Conservation (phyloP, 2,888 invertebrate species). For the Idaea dimidiata region DNA sequence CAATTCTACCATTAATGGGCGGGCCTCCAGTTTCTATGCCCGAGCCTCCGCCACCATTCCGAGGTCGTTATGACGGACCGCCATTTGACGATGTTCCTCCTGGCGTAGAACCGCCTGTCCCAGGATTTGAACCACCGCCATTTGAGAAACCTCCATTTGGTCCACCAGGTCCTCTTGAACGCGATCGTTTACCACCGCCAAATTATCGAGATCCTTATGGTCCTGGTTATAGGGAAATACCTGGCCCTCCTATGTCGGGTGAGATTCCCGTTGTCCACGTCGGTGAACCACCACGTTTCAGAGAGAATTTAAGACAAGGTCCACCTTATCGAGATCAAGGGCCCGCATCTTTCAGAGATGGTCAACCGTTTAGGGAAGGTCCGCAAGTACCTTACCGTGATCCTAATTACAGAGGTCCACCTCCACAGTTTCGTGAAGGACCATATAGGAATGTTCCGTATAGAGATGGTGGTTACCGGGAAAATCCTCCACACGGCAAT, state of each 20-base stretch:
- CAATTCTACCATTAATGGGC: constrained; percentile 52
- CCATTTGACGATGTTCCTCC: constrained; percentile 82
- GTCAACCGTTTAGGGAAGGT: constrained; percentile 56
- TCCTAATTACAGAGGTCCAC: constrained; percentile 58
- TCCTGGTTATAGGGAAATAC: constrained; percentile 54
- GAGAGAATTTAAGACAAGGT: constrained; percentile 65
- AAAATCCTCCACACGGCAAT: constrained; percentile 54
- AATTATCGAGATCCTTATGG: constrained; percentile 65
- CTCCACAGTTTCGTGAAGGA: constrained; percentile 60
- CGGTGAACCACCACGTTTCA: constrained; percentile 60
- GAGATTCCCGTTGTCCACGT: constrained; percentile 72
- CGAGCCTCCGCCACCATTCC: constrained; percentile 62
- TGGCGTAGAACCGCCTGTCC: constrained; percentile 83
- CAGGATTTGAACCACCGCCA: constrained; percentile 81
- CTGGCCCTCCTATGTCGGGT: constrained; percentile 48
- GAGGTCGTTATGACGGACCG: constrained; percentile 66
- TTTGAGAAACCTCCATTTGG: constrained; percentile 74
- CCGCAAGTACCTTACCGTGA: constrained; percentile 56
- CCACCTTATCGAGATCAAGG: constrained; percentile 61
- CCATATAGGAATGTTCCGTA: constrained; percentile 60
- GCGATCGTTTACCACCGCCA: constrained; percentile 61
- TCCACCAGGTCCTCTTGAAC: constrained; percentile 56
- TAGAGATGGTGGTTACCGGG: constrained; percentile 63
- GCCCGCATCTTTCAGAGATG: constrained; percentile 59
- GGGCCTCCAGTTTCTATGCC: constrained; percentile 39